Evolutionary conservation across 2,113 vertebrate genomes (phyloP).

Genomic region (Sorex fumeus): DNA sequence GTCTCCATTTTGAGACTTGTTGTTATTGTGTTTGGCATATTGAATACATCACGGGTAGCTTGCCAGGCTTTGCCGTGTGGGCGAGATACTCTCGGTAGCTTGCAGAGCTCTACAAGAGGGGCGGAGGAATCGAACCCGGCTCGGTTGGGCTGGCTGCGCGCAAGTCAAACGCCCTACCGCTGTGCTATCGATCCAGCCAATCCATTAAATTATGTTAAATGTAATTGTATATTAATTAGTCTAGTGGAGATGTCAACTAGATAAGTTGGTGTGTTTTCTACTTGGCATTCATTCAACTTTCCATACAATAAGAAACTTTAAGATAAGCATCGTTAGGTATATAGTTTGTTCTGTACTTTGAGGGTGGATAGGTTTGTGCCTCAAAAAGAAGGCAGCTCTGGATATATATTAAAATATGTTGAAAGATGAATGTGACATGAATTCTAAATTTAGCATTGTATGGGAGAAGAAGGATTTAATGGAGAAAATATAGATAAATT

Average conservation of each 20-base stretch:
- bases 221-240: not conserved
- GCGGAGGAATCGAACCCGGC: too few species aligned
- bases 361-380: constrained; percentile 20
- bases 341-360: constrained; percentile 6
- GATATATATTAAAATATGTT: constrained; percentile 42
- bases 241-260: not conserved
- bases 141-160: too few species aligned
- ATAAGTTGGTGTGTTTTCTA: not conserved
- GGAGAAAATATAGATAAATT: not conserved
- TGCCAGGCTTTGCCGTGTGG: too few species aligned
- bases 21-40: too few species aligned
- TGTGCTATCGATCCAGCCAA: too few species aligned
- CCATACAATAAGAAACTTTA: not conserved
- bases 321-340: not conserved
- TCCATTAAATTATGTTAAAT: not conserved
- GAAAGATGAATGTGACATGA: constrained; percentile 1
- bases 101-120: too few species aligned
- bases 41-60: too few species aligned
- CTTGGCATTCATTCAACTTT: not conserved
- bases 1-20: too few species aligned
- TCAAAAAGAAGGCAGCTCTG: not conserved
- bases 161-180: too few species aligned
- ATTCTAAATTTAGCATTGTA: constrained; percentile 25
- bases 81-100: too few species aligned
- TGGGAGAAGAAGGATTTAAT: not conserved